Conservation (phyloP, 2,888 invertebrate genomes). For the Chrysopilus asiliformis region DNA sequence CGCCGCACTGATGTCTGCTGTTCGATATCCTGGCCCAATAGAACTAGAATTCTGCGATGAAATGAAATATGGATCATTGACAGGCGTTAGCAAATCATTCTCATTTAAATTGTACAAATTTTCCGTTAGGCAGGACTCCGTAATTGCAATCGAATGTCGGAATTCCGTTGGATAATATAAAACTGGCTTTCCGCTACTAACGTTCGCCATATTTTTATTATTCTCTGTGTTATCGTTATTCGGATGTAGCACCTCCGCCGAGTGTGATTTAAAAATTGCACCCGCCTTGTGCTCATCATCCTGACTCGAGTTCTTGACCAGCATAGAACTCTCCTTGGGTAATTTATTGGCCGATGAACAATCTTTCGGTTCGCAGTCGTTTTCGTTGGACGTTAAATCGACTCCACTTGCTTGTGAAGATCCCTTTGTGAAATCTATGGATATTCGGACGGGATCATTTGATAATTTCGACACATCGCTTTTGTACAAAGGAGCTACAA, state of each 20-base stretch:
- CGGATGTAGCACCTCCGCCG: conserved; percentile 14
- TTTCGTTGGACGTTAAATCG: conserved; percentile 3
- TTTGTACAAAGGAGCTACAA: conserved; percentile 1
- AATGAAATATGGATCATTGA: conserved; percentile 15
- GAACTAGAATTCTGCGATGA: conserved; percentile 7
- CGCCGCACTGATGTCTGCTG: conserved; percentile 6
- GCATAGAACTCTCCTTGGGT: conserved; percentile 4
- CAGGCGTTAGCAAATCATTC: conserved; percentile 18
- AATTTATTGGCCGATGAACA: conserved; percentile 4
- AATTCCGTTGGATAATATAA: neutral
- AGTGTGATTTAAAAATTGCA: conserved; percentile 9
- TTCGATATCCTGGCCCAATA: conserved; percentile 3
- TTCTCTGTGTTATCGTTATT: conserved; percentile 14
- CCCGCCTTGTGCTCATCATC: too few species aligned
- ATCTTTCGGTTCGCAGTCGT: conserved; percentile 5
- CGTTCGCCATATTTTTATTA: conserved; percentile 14
- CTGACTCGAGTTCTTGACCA: too few species aligned
- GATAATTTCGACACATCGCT: conserved; percentile 6
- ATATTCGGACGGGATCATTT: conserved; percentile 10
- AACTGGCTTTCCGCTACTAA: neutral
- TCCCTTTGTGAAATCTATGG: conserved; percentile 5
- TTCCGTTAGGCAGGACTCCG: conserved; percentile 6
- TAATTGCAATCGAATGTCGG: conserved; percentile 9
- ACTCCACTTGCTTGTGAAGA: neutral
- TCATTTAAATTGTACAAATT: conserved; percentile 8